Evolutionary conservation across 2,797 vertebrate species (phyloP).

Genomic region (Hirundo rustica): DNA sequence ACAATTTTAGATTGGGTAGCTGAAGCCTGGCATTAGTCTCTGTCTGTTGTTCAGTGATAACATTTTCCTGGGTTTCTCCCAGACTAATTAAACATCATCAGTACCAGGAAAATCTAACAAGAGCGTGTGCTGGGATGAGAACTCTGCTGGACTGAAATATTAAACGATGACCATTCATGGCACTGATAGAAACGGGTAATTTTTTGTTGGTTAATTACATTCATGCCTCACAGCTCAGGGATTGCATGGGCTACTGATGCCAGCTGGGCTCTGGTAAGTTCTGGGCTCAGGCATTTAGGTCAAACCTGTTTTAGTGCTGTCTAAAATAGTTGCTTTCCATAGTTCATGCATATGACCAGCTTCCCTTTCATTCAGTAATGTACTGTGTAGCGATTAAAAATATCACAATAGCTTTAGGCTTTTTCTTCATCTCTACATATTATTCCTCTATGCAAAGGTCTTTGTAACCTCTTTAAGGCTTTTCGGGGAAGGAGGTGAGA

Average conservation of each 20-base stretch:
- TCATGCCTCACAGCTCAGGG: not conserved
- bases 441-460: not conserved
- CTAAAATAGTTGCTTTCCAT: not conserved
- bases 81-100: not conserved
- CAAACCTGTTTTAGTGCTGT: not conserved
- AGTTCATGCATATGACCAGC: not conserved
- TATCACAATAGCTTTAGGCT: not conserved
- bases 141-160: not conserved
- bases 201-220: not conserved
- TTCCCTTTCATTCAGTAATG: not conserved
- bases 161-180: not conserved
- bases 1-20: not conserved
- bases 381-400: not conserved
- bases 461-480: not conserved
- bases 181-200: not conserved
- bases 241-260: not conserved
- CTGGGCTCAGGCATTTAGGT: not conserved
- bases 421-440: not conserved
- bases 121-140: not conserved
- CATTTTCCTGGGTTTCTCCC: constrained; percentile 40
- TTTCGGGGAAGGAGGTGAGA: not conserved
- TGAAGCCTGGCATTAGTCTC: constrained; percentile 4
- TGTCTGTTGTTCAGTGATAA: constrained; percentile 2
- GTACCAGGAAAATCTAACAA: not conserved
- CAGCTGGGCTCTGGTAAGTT: not conserved